phyloP scores from a whole-genome alignment of 1,140 invertebrate genomes.

The Drosophila oshimai region DNA sequence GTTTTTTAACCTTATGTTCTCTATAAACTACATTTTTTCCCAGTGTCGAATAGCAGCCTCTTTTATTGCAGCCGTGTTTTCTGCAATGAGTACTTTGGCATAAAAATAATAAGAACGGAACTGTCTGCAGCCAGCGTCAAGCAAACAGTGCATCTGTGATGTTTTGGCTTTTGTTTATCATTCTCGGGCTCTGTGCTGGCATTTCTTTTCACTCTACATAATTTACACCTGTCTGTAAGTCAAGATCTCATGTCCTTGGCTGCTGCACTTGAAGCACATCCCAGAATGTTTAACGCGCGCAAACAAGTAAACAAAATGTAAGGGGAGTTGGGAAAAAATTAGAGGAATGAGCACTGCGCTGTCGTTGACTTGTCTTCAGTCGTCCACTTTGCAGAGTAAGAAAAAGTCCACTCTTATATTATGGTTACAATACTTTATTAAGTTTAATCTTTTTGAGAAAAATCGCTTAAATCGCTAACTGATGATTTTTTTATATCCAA shows the following conservation, averaged over 20 bases:
- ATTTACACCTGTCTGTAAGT: slow-evolving; percentile 73
- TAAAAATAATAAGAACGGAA: slow-evolving; percentile 62
- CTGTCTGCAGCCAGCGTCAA: slow-evolving; percentile 47
- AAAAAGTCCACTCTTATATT: neutral
- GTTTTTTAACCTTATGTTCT: no score
- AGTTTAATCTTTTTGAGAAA: no score
- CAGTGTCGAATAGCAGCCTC: neutral
- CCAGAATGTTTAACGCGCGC: slow-evolving; percentile 65
- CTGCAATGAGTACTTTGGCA: slow-evolving; percentile 49
- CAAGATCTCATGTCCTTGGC: slow-evolving; percentile 61
- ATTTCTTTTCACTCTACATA: slow-evolving; percentile 61
- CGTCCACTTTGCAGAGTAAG: neutral
- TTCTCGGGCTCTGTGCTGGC: slow-evolving; percentile 9
- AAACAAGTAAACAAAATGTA: slow-evolving; percentile 63
- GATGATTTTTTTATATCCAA: no score
- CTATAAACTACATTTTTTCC: neutral
- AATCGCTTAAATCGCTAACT: no score
- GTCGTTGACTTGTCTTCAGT: slow-evolving; percentile 18
- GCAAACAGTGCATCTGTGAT: slow-evolving; percentile 4
- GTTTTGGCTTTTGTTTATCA: slow-evolving; percentile 11
- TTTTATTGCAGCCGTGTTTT: neutral
- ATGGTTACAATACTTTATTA: no score
- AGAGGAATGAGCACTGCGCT: neutral
- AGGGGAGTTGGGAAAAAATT: neutral
- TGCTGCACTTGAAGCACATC: slow-evolving; percentile 50